Evolutionary conservation across 2,888 invertebrate species (phyloP).

Genomic region (Dolichomitus sp.): DNA sequence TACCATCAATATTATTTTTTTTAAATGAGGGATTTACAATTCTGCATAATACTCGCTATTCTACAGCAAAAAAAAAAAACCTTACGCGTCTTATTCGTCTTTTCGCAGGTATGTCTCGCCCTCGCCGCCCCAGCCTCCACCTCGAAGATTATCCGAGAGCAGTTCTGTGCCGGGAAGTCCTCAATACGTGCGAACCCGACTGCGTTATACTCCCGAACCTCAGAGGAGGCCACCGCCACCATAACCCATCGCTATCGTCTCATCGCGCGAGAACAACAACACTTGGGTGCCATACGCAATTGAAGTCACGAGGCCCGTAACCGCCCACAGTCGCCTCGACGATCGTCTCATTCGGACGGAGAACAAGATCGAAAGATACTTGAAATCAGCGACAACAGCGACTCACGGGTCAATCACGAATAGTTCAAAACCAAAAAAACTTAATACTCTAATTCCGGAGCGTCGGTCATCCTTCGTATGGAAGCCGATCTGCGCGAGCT

Average conservation of each 20-base stretch:
- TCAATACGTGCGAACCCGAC: slow-evolving; percentile 89
- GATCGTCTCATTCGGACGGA: slow-evolving; percentile 7
- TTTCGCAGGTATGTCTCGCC: slow-evolving; percentile 88
- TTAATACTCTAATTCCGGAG: slow-evolving; percentile 61
- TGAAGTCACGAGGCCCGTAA: slow-evolving; percentile 40
- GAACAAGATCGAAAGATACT: slow-evolving; percentile 16
- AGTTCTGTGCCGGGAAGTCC: slow-evolving; percentile 91
- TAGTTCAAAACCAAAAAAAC: slow-evolving; percentile 68
- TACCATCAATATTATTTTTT: too few species aligned
- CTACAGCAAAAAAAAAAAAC: not conserved
- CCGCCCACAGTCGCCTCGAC: slow-evolving; percentile 28
- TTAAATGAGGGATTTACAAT: too few species aligned
- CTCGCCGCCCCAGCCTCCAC: slow-evolving; percentile 89
- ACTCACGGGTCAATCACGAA: slow-evolving; percentile 52
- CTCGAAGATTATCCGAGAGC: slow-evolving; percentile 90
- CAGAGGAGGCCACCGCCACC: slow-evolving; percentile 84
- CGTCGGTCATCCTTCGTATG: slow-evolving; percentile 40
- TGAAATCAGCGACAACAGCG: slow-evolving; percentile 21
- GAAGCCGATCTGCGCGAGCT: slow-evolving; percentile 61
- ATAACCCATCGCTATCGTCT: slow-evolving; percentile 79
- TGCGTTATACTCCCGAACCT: slow-evolving; percentile 87
- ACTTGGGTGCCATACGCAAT: slow-evolving; percentile 80
- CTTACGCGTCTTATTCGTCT: not conserved
- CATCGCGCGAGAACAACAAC: slow-evolving; percentile 65
- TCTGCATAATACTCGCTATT: too few species aligned